These are phyloP conservation scores for Erebia ligea DNA, from an alignment of 2,888 invertebrate genomes.

Conservation along the genomic window DNA sequence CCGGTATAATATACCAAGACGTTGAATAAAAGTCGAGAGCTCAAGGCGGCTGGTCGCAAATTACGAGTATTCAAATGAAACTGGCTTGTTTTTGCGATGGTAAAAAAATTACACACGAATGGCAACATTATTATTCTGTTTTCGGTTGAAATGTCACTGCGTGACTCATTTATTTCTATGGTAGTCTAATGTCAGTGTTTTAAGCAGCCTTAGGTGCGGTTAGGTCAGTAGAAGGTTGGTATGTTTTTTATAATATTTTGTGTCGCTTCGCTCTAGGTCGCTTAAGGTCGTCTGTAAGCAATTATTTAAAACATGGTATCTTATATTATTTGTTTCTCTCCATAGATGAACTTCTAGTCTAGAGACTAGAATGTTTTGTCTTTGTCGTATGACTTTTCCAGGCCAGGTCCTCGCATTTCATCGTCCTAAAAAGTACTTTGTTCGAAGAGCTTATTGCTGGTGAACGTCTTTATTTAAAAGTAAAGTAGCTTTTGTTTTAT, in stretches of 20 bases:
- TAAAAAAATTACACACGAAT: slow-evolving; percentile 37
- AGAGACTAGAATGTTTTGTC: too few species aligned
- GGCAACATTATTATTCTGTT: slow-evolving; percentile 36
- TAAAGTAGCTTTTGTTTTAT: too few species aligned
- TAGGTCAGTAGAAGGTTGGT: slow-evolving; percentile 31
- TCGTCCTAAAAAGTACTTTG: too few species aligned
- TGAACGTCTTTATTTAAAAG: too few species aligned
- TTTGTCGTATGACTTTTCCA: too few species aligned
- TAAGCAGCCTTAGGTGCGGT: slow-evolving; percentile 25
- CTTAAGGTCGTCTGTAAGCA: neutral
- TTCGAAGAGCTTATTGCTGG: too few species aligned
- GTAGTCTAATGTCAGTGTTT: slow-evolving; percentile 5
- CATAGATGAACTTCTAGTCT: too few species aligned
- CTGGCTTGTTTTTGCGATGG: slow-evolving; percentile 39
- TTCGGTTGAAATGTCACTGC: slow-evolving; percentile 34
- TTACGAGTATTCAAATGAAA: slow-evolving; percentile 40
- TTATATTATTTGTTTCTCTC: too few species aligned
- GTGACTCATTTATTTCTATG: slow-evolving; percentile 34
- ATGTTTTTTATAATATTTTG: neutral
- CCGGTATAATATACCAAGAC: slow-evolving; percentile 6
- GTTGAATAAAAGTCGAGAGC: slow-evolving; percentile 28
- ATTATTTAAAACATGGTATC: neutral
- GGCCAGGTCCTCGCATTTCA: too few species aligned
- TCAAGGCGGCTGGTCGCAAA: slow-evolving; percentile 35
- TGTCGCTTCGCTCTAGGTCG: neutral